These are phyloP conservation scores for Rhagophthalmus giganteus DNA, from an alignment of 2,888 invertebrate species.

Conservation along the genomic window DNA sequence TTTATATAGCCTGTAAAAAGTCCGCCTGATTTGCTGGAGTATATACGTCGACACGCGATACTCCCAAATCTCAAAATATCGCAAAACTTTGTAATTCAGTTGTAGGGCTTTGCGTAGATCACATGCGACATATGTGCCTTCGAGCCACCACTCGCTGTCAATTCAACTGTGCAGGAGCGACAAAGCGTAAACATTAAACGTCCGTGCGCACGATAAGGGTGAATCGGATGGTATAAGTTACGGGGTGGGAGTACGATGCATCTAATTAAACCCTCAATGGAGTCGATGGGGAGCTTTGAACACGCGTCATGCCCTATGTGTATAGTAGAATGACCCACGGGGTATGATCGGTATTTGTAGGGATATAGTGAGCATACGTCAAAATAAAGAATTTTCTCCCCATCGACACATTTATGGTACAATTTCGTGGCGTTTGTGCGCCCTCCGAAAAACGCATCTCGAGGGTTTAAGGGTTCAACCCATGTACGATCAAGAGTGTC, in stretches of 20 bases:
- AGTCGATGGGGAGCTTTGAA: conserved; percentile 18
- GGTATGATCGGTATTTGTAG: no score
- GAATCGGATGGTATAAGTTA: conserved; percentile 5
- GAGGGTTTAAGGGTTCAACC: no score
- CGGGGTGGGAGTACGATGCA: background rate
- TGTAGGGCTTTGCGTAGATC: background rate
- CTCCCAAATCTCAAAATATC: background rate
- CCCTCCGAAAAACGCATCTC: no score
- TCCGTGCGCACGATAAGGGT: background rate
- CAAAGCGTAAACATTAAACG: conserved; percentile 1
- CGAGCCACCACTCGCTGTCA: background rate
- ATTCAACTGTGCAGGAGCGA: background rate
- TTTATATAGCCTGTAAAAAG: conserved; percentile 46
- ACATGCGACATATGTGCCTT: background rate
- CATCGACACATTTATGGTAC: no score
- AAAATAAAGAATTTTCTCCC: no score
- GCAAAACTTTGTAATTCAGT: background rate
- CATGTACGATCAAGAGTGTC: no score
- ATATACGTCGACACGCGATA: background rate
- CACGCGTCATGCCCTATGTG: conserved; percentile 31
- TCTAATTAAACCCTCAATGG: conserved; percentile 1
- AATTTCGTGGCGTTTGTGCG: no score
- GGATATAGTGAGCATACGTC: no score
- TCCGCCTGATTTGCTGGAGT: conserved; percentile 31
- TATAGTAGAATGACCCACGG: conserved; percentile 43